These are phyloP conservation scores for Drosophila grimshawi DNA, from an alignment of 1,140 invertebrate species.

Conservation along the genomic window DNA sequence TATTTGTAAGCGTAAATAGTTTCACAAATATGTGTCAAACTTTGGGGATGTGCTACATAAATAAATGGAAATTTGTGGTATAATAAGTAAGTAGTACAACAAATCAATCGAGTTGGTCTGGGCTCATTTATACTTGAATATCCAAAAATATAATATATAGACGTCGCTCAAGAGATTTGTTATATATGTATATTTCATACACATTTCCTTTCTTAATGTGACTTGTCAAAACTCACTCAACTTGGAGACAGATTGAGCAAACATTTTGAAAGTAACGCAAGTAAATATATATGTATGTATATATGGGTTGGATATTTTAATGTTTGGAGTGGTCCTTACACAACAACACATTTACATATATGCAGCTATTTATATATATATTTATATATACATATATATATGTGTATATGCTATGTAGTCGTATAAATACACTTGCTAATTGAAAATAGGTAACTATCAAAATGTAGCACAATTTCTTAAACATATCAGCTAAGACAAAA, in stretches of 20 bases:
- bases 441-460: constrained; percentile 62
- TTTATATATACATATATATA: constrained; percentile 20
- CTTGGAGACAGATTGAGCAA: constrained; percentile 67
- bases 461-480: constrained; percentile 79
- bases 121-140: constrained; percentile 80
- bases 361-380: constrained; percentile 70
- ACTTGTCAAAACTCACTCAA: constrained; percentile 62
- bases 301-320: not conserved
- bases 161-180: constrained; percentile 78
- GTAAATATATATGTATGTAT: constrained; percentile 19
- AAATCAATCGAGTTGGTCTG: constrained; percentile 80
- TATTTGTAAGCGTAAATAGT: constrained; percentile 69
- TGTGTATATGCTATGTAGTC: constrained; percentile 21
- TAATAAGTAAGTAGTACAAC: constrained; percentile 43
- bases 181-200: constrained; percentile 25
- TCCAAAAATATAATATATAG: constrained; percentile 79
- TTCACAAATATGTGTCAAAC: constrained; percentile 62
- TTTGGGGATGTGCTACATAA: constrained; percentile 29
- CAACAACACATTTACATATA: constrained; percentile 61
- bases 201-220: not conserved
- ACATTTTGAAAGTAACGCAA: constrained; percentile 45
- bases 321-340: not conserved
- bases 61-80: constrained; percentile 13
- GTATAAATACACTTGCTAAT: constrained; percentile 42
- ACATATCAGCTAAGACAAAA: constrained; percentile 35